phyloP scores from a whole-genome alignment of 2,888 invertebrate genomes.

The Crepidodera aurea region DNA sequence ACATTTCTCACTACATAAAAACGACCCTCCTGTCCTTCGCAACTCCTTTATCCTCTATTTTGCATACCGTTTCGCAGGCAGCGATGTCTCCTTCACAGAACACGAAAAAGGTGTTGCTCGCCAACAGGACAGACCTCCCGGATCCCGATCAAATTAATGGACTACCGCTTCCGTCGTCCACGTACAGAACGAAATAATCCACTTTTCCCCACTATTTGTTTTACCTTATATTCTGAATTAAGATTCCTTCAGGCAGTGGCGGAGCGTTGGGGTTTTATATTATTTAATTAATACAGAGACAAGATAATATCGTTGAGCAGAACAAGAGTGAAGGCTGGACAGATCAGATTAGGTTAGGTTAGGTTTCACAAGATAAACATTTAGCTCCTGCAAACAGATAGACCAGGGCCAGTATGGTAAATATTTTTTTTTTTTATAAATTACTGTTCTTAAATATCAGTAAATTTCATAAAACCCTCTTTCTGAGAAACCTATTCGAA shows the following conservation, averaged over 20 bases:
- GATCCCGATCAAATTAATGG: slow-evolving; percentile 59
- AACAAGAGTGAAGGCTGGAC: too few species aligned
- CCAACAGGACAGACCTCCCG: slow-evolving; percentile 39
- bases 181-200: slow-evolving; percentile 60
- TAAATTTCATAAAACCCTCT: too few species aligned
- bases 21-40: slow-evolving; percentile 31
- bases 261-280: too few species aligned
- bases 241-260: slow-evolving; percentile 40
- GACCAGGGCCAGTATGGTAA: too few species aligned
- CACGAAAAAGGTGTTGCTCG: slow-evolving; percentile 64
- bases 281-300: too few species aligned
- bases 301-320: too few species aligned
- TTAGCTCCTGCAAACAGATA: too few species aligned
- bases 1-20: slow-evolving; percentile 36
- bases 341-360: too few species aligned
- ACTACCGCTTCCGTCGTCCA: slow-evolving; percentile 55
- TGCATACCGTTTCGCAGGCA: slow-evolving; percentile 60
- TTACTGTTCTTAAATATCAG: too few species aligned
- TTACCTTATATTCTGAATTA: slow-evolving; percentile 57
- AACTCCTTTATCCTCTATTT: slow-evolving; percentile 55
- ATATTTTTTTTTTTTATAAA: too few species aligned
- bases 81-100: slow-evolving; percentile 57
- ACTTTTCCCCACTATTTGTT: slow-evolving; percentile 61
- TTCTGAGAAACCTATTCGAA: too few species aligned
- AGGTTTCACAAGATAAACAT: too few species aligned